A percentile compares a stretch with the other conserved stretches of the same genome.
Evolutionary conservation across 2,797 vertebrate genomes (phyloP).

Genomic region (Taenioides sp.): DNA sequence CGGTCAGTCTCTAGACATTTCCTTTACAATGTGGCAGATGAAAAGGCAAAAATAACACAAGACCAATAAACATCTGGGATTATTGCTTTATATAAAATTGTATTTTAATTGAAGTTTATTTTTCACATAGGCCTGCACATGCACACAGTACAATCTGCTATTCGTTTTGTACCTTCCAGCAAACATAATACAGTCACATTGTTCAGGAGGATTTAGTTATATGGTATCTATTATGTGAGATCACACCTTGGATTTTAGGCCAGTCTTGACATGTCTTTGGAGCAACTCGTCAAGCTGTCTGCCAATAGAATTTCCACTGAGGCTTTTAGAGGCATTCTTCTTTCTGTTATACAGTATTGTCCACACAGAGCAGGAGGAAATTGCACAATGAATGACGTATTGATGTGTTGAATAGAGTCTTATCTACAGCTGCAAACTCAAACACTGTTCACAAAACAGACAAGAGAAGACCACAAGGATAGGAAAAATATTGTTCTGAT

Average conservation of each 20-base stretch:
- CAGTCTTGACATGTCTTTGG: neutral
- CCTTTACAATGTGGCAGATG: too few species aligned
- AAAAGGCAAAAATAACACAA: too few species aligned
- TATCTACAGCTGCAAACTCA: neutral
- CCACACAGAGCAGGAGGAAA: slow-evolving; percentile 6
- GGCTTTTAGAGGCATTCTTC: neutral
- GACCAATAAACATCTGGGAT: too few species aligned
- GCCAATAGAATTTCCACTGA: neutral
- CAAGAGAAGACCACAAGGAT: neutral
- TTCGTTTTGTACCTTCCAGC: too few species aligned
- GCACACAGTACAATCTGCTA: too few species aligned
- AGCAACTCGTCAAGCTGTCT: neutral
- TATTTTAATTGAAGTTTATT: too few species aligned
- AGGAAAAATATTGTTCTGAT: neutral
- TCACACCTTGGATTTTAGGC: neutral
- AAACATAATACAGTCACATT: neutral
- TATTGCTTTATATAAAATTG: too few species aligned
- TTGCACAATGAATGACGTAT: neutral
- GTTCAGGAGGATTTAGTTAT: neutral
- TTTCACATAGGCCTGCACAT: too few species aligned
- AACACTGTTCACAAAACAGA: slow-evolving; percentile 1
- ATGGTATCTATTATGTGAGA: too few species aligned
- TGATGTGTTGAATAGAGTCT: slow-evolving; percentile 11
- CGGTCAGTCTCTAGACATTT: too few species aligned
- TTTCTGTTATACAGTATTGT: neutral